Conservation (phyloP, 2,113 vertebrate genomes). For the Chlorodrepanis virens region DNA sequence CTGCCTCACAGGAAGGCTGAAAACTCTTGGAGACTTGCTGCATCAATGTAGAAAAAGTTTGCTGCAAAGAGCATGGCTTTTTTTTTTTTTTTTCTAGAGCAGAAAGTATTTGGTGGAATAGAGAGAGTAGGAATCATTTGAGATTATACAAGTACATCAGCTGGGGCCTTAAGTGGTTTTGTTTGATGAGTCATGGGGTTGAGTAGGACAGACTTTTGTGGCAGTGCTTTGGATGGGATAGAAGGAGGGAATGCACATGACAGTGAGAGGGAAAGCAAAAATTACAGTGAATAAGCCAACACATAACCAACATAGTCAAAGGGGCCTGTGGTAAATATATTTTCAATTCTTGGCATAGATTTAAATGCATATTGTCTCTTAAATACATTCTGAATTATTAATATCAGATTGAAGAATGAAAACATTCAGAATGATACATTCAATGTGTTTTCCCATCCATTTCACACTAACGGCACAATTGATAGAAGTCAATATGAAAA, state of each 20-base stretch:
- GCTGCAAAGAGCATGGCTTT: not conserved
- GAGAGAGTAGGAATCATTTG: not conserved
- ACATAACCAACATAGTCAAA: not conserved
- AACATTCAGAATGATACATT: slow-evolving; percentile 16
- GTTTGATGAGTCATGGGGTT: not conserved
- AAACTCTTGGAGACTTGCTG: not conserved
- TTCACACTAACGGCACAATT: slow-evolving; percentile 44
- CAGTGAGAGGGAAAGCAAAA: not conserved
- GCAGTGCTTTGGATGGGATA: not conserved
- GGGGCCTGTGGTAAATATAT: not conserved
- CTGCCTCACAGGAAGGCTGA: not conserved
- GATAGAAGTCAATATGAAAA: slow-evolving; percentile 55
- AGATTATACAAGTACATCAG: not conserved
- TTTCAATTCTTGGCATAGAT: not conserved
- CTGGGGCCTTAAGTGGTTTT: not conserved
- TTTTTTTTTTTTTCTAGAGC: not conserved
- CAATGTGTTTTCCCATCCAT: not conserved
- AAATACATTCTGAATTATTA: slow-evolving; percentile 53
- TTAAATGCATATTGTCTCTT: slow-evolving; percentile 9
- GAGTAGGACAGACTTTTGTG: not conserved
- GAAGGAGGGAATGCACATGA: not conserved
- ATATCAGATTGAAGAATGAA: slow-evolving; percentile 39
- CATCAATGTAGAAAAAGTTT: not conserved
- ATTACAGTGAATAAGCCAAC: not conserved
- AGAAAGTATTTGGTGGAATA: not conserved